phyloP scores from a whole-genome alignment of 2,113 vertebrate species.

The Upupa epops region DNA sequence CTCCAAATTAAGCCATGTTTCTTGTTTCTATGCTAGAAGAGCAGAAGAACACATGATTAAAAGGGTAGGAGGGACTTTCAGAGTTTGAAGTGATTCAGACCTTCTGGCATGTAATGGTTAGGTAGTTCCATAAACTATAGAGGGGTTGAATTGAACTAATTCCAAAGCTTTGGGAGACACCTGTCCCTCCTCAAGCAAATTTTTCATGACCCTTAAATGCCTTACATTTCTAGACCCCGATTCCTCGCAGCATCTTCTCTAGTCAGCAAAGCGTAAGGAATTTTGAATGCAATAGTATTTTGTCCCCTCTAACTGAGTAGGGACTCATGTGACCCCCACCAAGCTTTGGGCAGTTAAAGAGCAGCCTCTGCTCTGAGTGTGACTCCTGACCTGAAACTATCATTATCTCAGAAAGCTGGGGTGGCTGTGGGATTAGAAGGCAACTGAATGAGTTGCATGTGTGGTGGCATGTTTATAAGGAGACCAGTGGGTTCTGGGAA shows the following conservation, averaged over 20 bases:
- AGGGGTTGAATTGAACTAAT: neutral
- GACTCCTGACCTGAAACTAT: accelerated
- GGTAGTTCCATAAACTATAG: neutral
- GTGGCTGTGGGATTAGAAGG: neutral
- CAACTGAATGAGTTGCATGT: accelerated
- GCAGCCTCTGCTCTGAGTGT: accelerated
- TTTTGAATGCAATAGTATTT: accelerated
- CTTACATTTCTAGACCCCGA: too few relatives aligned
- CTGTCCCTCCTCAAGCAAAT: neutral
- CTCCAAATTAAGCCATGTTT: conserved; percentile 24
- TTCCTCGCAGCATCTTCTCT: neutral
- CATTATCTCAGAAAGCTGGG: accelerated
- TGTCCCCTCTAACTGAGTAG: neutral
- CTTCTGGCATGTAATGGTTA: neutral
- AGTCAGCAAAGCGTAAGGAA: neutral
- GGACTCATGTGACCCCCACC: neutral
- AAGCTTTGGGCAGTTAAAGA: neutral
- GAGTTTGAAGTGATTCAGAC: neutral
- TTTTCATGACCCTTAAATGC: neutral
- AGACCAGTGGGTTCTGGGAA: accelerated
- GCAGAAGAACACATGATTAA: neutral
- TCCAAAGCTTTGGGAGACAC: neutral
- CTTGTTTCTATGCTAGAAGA: neutral
- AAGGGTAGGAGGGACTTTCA: neutral
- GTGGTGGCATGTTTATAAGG: accelerated